A percentile compares a stretch with the other conserved stretches of the same genome.
phyloP scores from a whole-genome alignment of 2,113 vertebrate species.

The Python bivittatus region DNA sequence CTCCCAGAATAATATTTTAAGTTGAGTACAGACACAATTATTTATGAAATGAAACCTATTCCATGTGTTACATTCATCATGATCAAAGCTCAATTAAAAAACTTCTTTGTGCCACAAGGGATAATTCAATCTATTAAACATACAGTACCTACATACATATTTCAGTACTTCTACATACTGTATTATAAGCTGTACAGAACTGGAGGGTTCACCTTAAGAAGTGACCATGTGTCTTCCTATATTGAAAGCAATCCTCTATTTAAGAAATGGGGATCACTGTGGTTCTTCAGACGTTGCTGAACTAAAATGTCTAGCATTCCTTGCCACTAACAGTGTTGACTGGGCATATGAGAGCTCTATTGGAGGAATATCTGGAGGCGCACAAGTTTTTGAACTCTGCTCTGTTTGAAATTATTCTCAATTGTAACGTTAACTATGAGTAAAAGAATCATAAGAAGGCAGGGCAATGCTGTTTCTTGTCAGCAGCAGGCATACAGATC shows the following conservation, averaged over 20 bases:
- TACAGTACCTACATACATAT: background rate
- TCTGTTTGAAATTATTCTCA: background rate
- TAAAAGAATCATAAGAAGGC: background rate
- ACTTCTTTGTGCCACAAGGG: background rate
- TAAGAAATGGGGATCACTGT: background rate
- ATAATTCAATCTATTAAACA: background rate
- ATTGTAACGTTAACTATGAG: background rate
- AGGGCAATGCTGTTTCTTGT: background rate
- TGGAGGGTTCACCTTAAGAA: background rate
- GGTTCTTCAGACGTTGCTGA: background rate
- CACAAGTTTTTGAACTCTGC: background rate
- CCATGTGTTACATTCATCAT: background rate
- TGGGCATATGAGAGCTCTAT: background rate
- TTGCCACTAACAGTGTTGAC: background rate
- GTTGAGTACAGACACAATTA: background rate
- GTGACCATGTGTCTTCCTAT: background rate
- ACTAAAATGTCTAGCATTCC: background rate
- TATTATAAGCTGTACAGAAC: background rate
- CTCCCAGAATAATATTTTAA: background rate
- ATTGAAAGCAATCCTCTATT: background rate
- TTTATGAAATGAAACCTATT: background rate
- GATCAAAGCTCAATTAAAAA: background rate
- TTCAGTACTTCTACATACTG: background rate
- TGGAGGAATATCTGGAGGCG: background rate
- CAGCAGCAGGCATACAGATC: background rate